Evolutionary conservation across 2,113 vertebrate genomes (phyloP), one percentile per base, ranked within the genome.

Genomic region (Neolamprologus toae): DNA sequence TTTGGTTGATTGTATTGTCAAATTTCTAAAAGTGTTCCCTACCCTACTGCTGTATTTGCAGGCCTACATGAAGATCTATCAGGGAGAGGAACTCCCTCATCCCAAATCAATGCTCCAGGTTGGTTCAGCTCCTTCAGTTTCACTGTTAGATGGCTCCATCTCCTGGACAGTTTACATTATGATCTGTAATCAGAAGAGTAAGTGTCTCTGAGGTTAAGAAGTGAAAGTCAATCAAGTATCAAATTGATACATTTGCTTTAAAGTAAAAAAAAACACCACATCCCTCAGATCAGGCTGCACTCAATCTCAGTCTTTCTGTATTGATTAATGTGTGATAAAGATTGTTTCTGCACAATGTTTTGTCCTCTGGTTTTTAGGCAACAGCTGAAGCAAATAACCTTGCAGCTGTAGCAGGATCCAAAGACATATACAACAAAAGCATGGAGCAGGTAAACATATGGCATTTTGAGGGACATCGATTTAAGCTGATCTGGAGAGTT

Each of bases 351-450:
- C 9, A 31, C 5, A 80, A 51, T 66, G 7, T 54, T 28, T 42
- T 63, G 19, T 80, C 9, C 6, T 78, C 35, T 88, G 83, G 85
- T 92, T 53, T 96, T 85, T 90, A 99, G 98, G 98, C 98, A 91
- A 99, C 98, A 80, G 98, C 98, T 21, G 98, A 99, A 96, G 98
- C 98, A 1, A 99, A 99, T 94, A 99, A 99, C 95, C 97, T 99
- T 90, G 97, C 98, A 86, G 98, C 98, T 90, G 98, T 98, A 81
- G 98, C 98, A 80, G 98, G 97, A 96, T 98, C 98, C 79, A 98
- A 98, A 94, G 98, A 98, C 89, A 10, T 93, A 45, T 99, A 99
- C 95, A 97, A 94, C 92, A 98, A 96, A 94, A 94, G 94, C 93
- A 99, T 99, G 98, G 98, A 99, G 92, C 97, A 98, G 98, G 98